Base-by-base conservation (phyloP, 2,797 vertebrate species). In the Pelochelys cantorii region DNA sequence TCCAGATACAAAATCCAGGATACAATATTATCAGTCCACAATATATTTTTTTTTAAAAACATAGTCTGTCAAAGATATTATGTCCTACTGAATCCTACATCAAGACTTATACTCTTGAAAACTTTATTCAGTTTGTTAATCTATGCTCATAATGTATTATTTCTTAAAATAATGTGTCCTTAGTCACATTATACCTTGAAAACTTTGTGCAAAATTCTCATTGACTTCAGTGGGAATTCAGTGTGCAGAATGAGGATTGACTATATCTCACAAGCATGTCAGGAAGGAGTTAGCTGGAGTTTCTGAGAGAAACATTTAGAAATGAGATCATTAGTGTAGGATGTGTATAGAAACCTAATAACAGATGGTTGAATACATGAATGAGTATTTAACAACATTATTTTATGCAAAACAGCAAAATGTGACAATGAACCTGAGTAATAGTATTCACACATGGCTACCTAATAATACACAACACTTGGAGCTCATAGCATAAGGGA, bases 71-170 rank as follows among this genome's bases (percentile, higher is more conserved):
- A 92, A 55, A 90, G 91, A 86, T 90, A 93, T 53, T 62, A 85
- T 31, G 88, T 13, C 59, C 48, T 84, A 53, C 37, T 31, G 85
- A 92, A 85, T 79, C 42, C 25, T 90, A 71, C 81, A 59, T 89
- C 74, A 65, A 89, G 53, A 12, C 90, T 79, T 89, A 34, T 84
- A 62, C 87, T 34, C 55, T 83, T 92, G 59, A 95, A 93, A 92
- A 25, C 11, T 9, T 17, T 12, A 0, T 27, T 86, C 37, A 53
- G 37, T 89, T 93, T 75, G 57, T 81, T 81, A 84, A 90, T 7
- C 65, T 89, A 4, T 89, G 53, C 80, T 79, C 59, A 27, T 71
- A 83, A 87, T 42, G 48, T 59, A 53, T 27, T 62, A 14, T 81
- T 92, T 31, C 59, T 86, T 82, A 86, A 81, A 87, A 79, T 82